Evolutionary conservation across 2,888 invertebrate species (phyloP).

Genomic region (Plagiodera versicolora): DNA sequence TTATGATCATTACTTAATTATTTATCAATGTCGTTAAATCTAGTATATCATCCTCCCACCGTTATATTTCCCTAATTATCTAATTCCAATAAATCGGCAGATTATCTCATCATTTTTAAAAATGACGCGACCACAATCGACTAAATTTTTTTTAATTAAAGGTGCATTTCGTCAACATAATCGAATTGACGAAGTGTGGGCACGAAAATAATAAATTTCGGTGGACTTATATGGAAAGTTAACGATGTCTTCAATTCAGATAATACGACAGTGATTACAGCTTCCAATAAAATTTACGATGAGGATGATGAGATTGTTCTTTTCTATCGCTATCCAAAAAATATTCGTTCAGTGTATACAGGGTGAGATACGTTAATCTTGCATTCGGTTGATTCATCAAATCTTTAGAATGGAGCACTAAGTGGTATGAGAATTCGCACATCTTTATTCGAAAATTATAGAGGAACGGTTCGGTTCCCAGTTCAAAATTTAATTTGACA

Average conservation of each 20-base stretch:
- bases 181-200: constrained; percentile 9
- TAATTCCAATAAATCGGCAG: constrained; percentile 13
- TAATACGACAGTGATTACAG: constrained; percentile 9
- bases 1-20: not conserved
- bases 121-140: constrained; percentile 3
- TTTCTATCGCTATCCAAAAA: too few species aligned
- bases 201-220: constrained; percentile 2
- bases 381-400: too few species aligned
- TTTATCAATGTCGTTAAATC: not conserved
- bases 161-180: constrained; percentile 2
- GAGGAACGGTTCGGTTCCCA: too few species aligned
- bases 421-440: too few species aligned
- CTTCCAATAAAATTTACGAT: constrained; percentile 9
- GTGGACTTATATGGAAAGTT: constrained; percentile 12
- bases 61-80: constrained; percentile 10
- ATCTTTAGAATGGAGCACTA: too few species aligned
- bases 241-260: constrained; percentile 12
- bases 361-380: too few species aligned
- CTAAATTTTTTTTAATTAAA: constrained; percentile 8
- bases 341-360: not conserved
- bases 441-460: too few species aligned
- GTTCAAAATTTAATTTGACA: too few species aligned
- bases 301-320: not conserved
- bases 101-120: constrained; percentile 10
- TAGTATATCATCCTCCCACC: not conserved